Conservation (phyloP, 1,140 invertebrate genomes). For the Nixonia krombeini region DNA sequence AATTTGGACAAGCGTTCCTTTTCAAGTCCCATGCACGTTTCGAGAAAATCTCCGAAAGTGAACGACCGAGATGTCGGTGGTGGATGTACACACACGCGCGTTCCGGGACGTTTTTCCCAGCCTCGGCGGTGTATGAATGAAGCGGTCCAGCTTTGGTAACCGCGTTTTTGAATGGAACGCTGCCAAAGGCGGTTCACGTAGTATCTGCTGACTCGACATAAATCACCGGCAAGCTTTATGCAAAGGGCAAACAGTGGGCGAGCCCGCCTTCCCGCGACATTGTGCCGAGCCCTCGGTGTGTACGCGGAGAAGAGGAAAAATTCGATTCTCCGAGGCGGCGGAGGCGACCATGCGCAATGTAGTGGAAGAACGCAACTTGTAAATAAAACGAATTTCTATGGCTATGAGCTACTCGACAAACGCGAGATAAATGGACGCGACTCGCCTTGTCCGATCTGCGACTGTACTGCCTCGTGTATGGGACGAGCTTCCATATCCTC, state of each 20-base stretch:
- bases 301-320: not conserved
- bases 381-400: conserved; percentile 17
- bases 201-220: conserved; percentile 29
- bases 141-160: conserved; percentile 28
- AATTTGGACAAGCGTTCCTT: too few relatives aligned
- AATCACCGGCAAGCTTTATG: conserved; percentile 38
- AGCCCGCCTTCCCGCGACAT: conserved; percentile 34
- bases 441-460: not conserved
- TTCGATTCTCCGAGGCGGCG: not conserved
- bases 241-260: conserved; percentile 35
- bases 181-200: conserved; percentile 17
- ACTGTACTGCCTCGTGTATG: not conserved
- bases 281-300: conserved; percentile 7
- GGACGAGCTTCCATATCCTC: too few relatives aligned
- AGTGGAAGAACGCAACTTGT: conserved; percentile 18
- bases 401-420: conserved; percentile 8
- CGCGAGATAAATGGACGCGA: conserved; percentile 14
- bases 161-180: conserved; percentile 24
- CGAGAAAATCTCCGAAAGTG: not conserved
- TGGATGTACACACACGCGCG: not conserved
- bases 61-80: not conserved
- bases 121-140: conserved; percentile 24
- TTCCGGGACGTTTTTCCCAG: too few relatives aligned
- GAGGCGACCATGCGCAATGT: too few relatives aligned
- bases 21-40: too few relatives aligned